A percentile compares a stretch with the other conserved stretches of the same genome.
Evolutionary conservation across 2,113 vertebrate genomes (phyloP).

Genomic region (Orientallactaga bullata): DNA sequence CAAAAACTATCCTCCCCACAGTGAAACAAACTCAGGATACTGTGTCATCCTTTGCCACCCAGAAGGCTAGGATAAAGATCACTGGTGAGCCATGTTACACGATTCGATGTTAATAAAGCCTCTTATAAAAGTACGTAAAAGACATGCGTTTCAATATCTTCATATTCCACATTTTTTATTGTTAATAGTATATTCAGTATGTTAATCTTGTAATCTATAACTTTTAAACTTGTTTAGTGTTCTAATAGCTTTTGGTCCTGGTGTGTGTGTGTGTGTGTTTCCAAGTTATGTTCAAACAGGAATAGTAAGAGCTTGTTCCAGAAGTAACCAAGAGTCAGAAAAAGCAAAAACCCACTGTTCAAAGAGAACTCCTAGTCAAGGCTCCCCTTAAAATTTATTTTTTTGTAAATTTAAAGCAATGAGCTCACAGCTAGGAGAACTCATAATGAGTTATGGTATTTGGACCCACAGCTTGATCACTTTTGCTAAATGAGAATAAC

Average conservation of each 20-base stretch:
- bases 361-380: neutral
- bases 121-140: neutral
- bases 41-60: slow-evolving; percentile 39
- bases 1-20: slow-evolving; percentile 51
- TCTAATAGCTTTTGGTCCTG: neutral
- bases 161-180: neutral
- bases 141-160: neutral
- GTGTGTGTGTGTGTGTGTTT: too few species aligned
- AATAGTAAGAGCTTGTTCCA: neutral
- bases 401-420: neutral
- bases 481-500: neutral
- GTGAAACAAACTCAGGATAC: slow-evolving; percentile 32
- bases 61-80: neutral
- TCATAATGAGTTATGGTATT: neutral
- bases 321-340: neutral
- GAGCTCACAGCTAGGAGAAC: neutral
- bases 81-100: neutral
- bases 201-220: neutral
- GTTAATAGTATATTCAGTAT: neutral
- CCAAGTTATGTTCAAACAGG: neutral
- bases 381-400: slow-evolving; percentile 38
- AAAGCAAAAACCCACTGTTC: neutral
- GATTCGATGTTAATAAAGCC: neutral
- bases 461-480: neutral
- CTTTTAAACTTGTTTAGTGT: neutral